Evolutionary conservation across 2,797 vertebrate genomes (phyloP).

Genomic region (Craterocephalus amniculus): DNA sequence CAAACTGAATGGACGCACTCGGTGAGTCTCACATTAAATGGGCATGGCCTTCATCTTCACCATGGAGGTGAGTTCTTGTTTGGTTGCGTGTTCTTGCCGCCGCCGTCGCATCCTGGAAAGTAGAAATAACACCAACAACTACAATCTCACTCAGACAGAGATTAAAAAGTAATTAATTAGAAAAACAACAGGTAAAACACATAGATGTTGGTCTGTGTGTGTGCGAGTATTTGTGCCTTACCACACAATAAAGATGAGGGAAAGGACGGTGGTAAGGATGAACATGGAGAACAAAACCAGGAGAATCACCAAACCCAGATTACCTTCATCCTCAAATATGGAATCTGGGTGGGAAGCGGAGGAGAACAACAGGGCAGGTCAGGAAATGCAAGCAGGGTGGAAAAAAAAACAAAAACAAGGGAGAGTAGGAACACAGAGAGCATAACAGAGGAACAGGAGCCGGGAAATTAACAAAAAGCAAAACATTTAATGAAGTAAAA

Average conservation of each 20-base stretch:
- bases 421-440: not conserved
- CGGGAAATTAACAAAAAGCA: not conserved
- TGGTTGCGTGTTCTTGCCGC: constrained; percentile 77
- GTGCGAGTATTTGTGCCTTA: constrained; percentile 54
- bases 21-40: constrained; percentile 70
- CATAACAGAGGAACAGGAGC: not conserved
- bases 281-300: constrained; percentile 80
- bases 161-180: not conserved
- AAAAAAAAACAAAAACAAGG: not conserved
- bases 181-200: not conserved
- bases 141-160: not conserved
- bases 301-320: constrained; percentile 76
- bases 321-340: constrained; percentile 60
- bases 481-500: not conserved
- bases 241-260: constrained; percentile 81
- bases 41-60: constrained; percentile 87
- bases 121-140: not conserved
- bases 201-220: constrained; percentile 10
- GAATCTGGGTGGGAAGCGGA: constrained; percentile 51
- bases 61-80: constrained; percentile 84
- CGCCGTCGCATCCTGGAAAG: constrained; percentile 77
- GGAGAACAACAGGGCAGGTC: constrained; percentile 14
- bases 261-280: constrained; percentile 76
- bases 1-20: not conserved
- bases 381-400: constrained; percentile 8